Evolutionary conservation across 92 coral and sea anemone species (phyloP).

Genomic region (Desmophyllum pertusum): DNA sequence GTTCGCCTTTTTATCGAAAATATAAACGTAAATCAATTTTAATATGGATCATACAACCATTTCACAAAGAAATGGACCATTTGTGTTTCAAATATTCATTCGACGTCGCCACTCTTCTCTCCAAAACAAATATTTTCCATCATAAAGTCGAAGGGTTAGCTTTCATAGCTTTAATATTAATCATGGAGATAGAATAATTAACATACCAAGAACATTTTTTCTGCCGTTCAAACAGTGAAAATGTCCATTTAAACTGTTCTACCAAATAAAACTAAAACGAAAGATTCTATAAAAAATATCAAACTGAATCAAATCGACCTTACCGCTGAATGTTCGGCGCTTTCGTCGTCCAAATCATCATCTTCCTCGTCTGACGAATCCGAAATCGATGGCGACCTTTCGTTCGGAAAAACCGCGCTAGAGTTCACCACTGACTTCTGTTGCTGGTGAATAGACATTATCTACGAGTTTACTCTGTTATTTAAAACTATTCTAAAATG

Average conservation of each 20-base stretch:
- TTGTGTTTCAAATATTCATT: conserved; percentile 5
- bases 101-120: conserved; percentile 24
- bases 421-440: conserved; percentile 76
- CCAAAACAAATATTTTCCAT: conserved; percentile 72
- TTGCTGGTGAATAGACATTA: conserved; percentile 84
- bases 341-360: conserved; percentile 90
- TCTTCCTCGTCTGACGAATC: conserved; percentile 98
- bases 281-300: neutral
- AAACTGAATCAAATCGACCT: conserved; percentile 46
- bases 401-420: conserved; percentile 86
- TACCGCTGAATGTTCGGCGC: conserved; percentile 92
- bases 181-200: conserved; percentile 69
- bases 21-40: neutral
- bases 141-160: conserved; percentile 69
- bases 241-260: conserved; percentile 12
- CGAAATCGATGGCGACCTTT: conserved; percentile 96
- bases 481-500: conserved; percentile 27
- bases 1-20: conserved; percentile 6
- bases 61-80: neutral
- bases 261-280: neutral
- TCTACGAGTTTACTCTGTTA: conserved; percentile 28
- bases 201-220: conserved; percentile 54
- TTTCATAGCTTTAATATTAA: conserved; percentile 82
- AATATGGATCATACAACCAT: neutral
- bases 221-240: conserved; percentile 26